These are phyloP conservation scores for Notamacropus eugenii DNA, from an alignment of 2,797 vertebrate genomes.

Conservation along the genomic window DNA sequence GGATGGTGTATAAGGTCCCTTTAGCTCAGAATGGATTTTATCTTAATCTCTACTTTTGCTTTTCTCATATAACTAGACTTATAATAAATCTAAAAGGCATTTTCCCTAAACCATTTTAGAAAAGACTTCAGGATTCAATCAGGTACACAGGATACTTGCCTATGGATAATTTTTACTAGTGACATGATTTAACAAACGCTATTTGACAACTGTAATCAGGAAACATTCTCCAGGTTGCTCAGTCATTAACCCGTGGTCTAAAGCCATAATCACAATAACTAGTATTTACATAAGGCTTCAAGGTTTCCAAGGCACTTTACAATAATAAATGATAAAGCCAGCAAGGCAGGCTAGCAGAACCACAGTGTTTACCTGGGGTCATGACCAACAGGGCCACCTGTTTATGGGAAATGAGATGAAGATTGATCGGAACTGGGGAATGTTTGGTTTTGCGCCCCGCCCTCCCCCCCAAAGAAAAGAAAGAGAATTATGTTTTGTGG, in stretches of 20 bases:
- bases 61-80: background rate
- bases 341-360: background rate
- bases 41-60: background rate
- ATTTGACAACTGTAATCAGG: conserved; percentile 1
- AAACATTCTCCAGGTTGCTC: background rate
- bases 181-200: background rate
- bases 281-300: background rate
- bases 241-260: background rate
- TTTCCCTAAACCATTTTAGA: background rate
- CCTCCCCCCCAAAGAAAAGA: background rate
- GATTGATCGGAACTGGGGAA: background rate
- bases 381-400: background rate
- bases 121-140: background rate
- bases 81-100: background rate
- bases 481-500: conserved; percentile 19
- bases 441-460: background rate
- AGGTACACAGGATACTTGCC: background rate
- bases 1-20: background rate
- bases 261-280: background rate
- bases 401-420: background rate
- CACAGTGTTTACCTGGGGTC: background rate
- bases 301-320: background rate
- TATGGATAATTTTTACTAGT: background rate
- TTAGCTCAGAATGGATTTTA: background rate
- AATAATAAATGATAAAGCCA: background rate